Evolutionary conservation across 2,113 vertebrate species (phyloP).

Genomic region (Gobio gobio): DNA sequence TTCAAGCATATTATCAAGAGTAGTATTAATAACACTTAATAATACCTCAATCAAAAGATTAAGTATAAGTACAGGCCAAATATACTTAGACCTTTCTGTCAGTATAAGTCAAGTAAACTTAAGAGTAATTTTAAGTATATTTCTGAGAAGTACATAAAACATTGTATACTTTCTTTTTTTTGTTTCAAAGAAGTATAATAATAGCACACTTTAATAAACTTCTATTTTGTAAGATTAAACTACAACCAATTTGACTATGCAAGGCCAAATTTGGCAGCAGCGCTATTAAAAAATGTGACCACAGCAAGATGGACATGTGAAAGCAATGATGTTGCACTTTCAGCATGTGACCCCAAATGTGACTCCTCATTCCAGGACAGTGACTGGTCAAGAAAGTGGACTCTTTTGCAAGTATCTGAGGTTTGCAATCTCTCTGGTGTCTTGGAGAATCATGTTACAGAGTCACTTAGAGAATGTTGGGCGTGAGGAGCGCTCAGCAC

Average conservation of each 20-base stretch:
- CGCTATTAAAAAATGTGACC: slow-evolving; percentile 24
- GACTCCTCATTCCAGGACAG: slow-evolving; percentile 6
- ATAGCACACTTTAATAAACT: too few species aligned
- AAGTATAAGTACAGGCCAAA: too few species aligned
- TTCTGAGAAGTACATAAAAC: too few species aligned
- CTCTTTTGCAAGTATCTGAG: not conserved
- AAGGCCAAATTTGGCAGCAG: not conserved
- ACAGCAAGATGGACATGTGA: not conserved
- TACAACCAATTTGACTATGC: not conserved
- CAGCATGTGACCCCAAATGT: slow-evolving; percentile 13
- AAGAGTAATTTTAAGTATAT: too few species aligned
- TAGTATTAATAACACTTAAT: too few species aligned
- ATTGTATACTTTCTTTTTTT: too few species aligned
- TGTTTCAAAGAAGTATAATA: too few species aligned
- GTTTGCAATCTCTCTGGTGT: slow-evolving; percentile 19
- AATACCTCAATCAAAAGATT: too few species aligned
- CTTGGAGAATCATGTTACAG: slow-evolving; percentile 57
- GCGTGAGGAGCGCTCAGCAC: slow-evolving; percentile 57
- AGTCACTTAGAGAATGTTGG: slow-evolving; percentile 66
- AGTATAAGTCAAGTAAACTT: too few species aligned
- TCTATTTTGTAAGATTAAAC: too few species aligned
- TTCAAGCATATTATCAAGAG: too few species aligned
- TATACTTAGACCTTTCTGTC: too few species aligned
- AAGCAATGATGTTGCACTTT: slow-evolving; percentile 20
- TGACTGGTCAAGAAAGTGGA: not conserved